Conservation (phyloP, 37 sponge, comb jelly and placozoan species). For the Trichoplax adhaerens region DNA sequence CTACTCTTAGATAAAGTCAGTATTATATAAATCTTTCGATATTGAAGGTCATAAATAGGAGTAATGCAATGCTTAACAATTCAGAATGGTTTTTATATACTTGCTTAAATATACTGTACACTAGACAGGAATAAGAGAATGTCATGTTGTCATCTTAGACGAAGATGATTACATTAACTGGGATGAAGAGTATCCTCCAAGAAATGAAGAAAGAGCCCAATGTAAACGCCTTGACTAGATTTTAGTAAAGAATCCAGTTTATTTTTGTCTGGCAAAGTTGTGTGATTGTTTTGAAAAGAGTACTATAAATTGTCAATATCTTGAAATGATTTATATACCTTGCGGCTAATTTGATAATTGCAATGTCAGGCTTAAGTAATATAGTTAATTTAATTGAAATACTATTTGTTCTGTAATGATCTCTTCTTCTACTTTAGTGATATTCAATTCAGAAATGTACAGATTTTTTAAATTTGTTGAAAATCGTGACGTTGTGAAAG, state of each 20-base stretch:
- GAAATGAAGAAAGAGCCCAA: conserved; percentile 68
- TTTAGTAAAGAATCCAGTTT: not conserved
- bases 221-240: conserved; percentile 19
- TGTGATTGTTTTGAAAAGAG: conserved; percentile 4
- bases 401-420: too few species aligned
- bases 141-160: conserved; percentile 82
- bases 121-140: conserved; percentile 87
- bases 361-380: too few species aligned
- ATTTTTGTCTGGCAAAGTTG: conserved; percentile 4
- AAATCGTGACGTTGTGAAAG: conserved; percentile 90
- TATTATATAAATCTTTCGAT: too few species aligned
- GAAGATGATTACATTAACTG: conserved; percentile 91
- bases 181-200: conserved; percentile 81
- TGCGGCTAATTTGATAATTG: too few species aligned
- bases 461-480: conserved; percentile 86
- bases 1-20: too few species aligned
- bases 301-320: too few species aligned
- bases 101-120: not conserved
- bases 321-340: too few species aligned
- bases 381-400: not conserved
- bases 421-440: conserved; percentile 15
- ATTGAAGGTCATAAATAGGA: too few species aligned
- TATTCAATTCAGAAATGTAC: conserved; percentile 45
- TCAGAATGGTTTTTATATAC: too few species aligned
- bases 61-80: too few species aligned